phyloP scores from a whole-genome alignment of 2,888 invertebrate species.

The Idaea straminata region DNA sequence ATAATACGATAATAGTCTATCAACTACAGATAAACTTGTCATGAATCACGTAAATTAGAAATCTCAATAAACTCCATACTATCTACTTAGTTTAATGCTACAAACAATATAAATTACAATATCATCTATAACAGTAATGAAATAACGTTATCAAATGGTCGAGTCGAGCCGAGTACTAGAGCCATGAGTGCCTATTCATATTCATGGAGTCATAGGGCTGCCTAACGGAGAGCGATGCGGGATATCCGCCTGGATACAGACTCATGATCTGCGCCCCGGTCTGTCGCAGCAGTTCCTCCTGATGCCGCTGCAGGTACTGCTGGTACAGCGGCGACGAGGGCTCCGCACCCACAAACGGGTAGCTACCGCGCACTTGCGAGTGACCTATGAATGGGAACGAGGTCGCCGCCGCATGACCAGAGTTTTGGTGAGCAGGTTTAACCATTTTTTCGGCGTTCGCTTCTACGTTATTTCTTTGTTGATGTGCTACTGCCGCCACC shows the following conservation, averaged over 20 bases:
- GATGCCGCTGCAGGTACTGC: constrained; percentile 84
- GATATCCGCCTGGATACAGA: constrained; percentile 84
- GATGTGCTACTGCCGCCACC: constrained; percentile 72
- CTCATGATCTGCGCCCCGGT: constrained; percentile 82
- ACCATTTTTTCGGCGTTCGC: constrained; percentile 61
- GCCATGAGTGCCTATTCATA: constrained; percentile 85
- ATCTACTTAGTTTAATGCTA: constrained; percentile 53
- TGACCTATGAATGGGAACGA: constrained; percentile 82
- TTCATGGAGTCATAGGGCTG: constrained; percentile 87
- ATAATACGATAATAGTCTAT: constrained; percentile 26
- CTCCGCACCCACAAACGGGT: constrained; percentile 82
- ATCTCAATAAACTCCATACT: constrained; percentile 50
- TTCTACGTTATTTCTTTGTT: constrained; percentile 60
- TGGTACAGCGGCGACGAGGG: constrained; percentile 85
- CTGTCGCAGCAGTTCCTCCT: constrained; percentile 81
- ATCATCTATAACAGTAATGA: constrained; percentile 51
- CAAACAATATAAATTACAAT: constrained; percentile 67
- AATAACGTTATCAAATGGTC: constrained; percentile 23
- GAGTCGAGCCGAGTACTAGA: constrained; percentile 55
- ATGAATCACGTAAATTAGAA: constrained; percentile 50
- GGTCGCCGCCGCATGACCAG: constrained; percentile 53
- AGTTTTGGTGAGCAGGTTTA: constrained; percentile 73
- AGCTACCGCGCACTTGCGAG: constrained; percentile 80
- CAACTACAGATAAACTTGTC: constrained; percentile 43
- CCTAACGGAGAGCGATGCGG: constrained; percentile 81